Base-by-base conservation (phyloP, 2,113 vertebrate species). In the Sorex araneus region DNA sequence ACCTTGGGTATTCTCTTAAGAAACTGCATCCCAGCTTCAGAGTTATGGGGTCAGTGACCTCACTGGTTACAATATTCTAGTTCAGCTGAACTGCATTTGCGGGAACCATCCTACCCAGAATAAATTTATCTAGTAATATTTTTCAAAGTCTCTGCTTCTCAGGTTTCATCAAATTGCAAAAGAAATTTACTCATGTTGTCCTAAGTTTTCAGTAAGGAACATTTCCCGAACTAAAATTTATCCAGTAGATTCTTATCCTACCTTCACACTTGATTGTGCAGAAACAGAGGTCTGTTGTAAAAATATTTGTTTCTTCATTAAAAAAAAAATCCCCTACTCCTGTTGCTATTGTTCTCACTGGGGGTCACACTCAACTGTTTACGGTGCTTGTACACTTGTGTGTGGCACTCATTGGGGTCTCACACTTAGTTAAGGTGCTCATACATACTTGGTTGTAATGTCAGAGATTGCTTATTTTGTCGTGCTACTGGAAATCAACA, bases 141-240 rank as follows among this genome's bases (percentile, higher is more conserved):
- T 90, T n/a, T 86, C 92, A 21, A 45, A 50, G 34, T 73, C 30
- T 84, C 71, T 57, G 57, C 73, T 74, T 84, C 23, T 19, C 83
- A 40, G 50, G 57, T 60, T 25, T 64, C 77, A 32, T 67, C 88
- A 73, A 0, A 3, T 66, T 84, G 54, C 71, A 70, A 2, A 77
- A 3, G 18, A 57, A 60, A 45, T 34, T 5, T 54, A 80, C 69
- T 87, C 47, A 74, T 45, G 63, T 74, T 66, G n/a, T 10, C 23
- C 13, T 34, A 84, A 63, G 47, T 92, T 74, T 75, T 76, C 67
- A 80, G 25, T 27, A 82, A 77, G 73, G 64, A 87, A 84, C 40
- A 87, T 77, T 63, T 87, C 94, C 85, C 50, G 78, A 75, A 32
- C 45, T 81, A 91, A 89, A 25, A 84, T 47, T 84, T 73, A 94